Evolutionary conservation across 2,113 vertebrate genomes (phyloP), one percentile per base, ranked within the genome.

Genomic region (Girardinichthys multiradiatus): DNA sequence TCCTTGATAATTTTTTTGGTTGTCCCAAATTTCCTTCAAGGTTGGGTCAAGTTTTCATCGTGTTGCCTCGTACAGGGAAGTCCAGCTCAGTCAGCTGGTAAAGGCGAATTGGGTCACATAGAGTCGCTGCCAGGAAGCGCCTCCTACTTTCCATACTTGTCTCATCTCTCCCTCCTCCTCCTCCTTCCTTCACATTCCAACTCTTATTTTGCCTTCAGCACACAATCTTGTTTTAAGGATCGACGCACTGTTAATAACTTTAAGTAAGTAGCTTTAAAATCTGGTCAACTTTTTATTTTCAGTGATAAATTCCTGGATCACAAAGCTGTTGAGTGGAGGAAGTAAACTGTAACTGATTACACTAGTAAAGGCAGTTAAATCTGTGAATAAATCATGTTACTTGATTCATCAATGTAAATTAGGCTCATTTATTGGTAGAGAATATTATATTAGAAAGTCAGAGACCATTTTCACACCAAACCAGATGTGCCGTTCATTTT

Each of bases 71-170:
- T 1, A 70, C 30, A 37, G 26, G 64, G 70, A 76, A 72, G 82
- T 72, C 61, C 59, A 75, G 66, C 59, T 26, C 45, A 67, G 70
- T 93, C 90, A 91, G 91, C 90, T 92, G 93, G 75, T 72, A 66
- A 62, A 29, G 72, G 63, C 76, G 91, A 92, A 92, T 58, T 92
- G 74, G 93, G 91, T 93, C 91, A 88, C 68, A 69, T 64, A 75
- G 79, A 81, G 82, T 74, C 65, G 68, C 66, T 84, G 76, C 87
- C 86, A 80, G 61, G 72, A 82, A 83, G 78, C 63, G 31, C 89
- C 90, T 62, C 81, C 85, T 61, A 70, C 77, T 82, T 81, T 68
- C 70, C 74, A 62, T 45, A 70, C 74, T 68, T 2, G 17, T 29
- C 58, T 54, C 35, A 29, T 64, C 39, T 28, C 30, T 60, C 33